Conservation (phyloP, 2,888 invertebrate genomes). For the Blastobasis lacticolella region DNA sequence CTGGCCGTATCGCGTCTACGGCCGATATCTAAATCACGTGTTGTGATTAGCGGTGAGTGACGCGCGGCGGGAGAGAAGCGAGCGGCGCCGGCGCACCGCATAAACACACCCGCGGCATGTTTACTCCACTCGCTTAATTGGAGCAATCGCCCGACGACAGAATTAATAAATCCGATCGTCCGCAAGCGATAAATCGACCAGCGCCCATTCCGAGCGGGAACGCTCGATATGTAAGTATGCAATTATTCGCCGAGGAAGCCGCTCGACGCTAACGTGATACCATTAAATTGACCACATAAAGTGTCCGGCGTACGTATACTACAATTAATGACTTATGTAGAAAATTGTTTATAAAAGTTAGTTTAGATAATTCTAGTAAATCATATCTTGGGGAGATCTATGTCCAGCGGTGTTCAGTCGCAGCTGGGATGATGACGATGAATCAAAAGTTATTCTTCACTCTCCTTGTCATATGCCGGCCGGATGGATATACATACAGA, state of each 20-base stretch:
- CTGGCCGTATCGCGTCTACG: slow-evolving; percentile 10
- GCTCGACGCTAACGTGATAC: background rate
- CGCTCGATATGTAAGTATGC: slow-evolving; percentile 1
- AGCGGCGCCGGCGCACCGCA: slow-evolving; percentile 22
- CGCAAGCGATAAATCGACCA: slow-evolving; percentile 47
- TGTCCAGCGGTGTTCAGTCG: too few species aligned
- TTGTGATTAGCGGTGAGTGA: slow-evolving; percentile 40
- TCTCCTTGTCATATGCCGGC: too few species aligned
- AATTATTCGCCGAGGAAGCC: background rate
- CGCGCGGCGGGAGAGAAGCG: slow-evolving; percentile 20
- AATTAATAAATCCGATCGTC: slow-evolving; percentile 61
- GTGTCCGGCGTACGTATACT: too few species aligned
- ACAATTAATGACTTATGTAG: too few species aligned
- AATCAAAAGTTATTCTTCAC: too few species aligned
- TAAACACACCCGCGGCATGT: slow-evolving; percentile 54
- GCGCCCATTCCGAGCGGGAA: slow-evolving; percentile 40
- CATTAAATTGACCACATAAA: background rate
- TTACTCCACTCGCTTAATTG: slow-evolving; percentile 63
- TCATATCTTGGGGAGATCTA: too few species aligned
- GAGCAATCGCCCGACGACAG: slow-evolving; percentile 59
- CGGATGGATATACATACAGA: too few species aligned
- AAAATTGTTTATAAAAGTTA: too few species aligned
- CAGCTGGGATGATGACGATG: too few species aligned
- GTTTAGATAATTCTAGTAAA: too few species aligned
- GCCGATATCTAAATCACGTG: slow-evolving; percentile 32